Conservation (phyloP, 2,888 invertebrate species). For the Bembecia ichneumoniformis region DNA sequence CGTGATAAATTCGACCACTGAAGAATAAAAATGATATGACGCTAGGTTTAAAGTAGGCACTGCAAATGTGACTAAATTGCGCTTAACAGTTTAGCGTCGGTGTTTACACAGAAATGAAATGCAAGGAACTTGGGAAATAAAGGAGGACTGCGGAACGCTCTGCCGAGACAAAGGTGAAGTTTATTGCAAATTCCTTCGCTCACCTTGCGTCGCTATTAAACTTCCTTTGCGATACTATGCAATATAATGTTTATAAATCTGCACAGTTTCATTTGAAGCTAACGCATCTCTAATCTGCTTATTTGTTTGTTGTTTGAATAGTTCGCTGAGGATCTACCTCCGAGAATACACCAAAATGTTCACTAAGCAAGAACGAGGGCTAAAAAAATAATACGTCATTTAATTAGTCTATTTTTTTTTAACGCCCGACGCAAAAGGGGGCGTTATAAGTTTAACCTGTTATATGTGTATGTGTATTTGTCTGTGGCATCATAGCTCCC, state of each 20-base stretch:
- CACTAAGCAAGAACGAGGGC: too few relatives aligned
- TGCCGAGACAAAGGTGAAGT: constrained; percentile 54
- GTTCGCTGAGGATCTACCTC: neutral
- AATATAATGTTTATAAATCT: constrained; percentile 29
- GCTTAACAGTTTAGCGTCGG: neutral
- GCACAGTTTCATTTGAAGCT: neutral
- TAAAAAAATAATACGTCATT: too few relatives aligned
- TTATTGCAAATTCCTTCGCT: constrained; percentile 66
- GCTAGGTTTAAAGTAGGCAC: too few relatives aligned
- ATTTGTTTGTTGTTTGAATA: neutral
- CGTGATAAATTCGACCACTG: too few relatives aligned
- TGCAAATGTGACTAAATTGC: neutral
- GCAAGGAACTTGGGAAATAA: constrained; percentile 57
- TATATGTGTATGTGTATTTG: too few relatives aligned
- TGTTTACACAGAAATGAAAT: constrained; percentile 47
- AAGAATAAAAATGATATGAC: too few relatives aligned
- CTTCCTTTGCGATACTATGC: constrained; percentile 38
- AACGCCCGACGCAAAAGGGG: too few relatives aligned
- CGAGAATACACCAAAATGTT: too few relatives aligned
- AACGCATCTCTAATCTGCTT: neutral
- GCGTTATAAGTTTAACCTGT: too few relatives aligned
- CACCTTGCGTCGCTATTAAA: constrained; percentile 56
- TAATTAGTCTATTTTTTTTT: too few relatives aligned
- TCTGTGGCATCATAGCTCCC: too few relatives aligned
- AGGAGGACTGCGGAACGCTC: constrained; percentile 31